Conservation (phyloP, 1,140 invertebrate species). For the Sipha flava region DNA sequence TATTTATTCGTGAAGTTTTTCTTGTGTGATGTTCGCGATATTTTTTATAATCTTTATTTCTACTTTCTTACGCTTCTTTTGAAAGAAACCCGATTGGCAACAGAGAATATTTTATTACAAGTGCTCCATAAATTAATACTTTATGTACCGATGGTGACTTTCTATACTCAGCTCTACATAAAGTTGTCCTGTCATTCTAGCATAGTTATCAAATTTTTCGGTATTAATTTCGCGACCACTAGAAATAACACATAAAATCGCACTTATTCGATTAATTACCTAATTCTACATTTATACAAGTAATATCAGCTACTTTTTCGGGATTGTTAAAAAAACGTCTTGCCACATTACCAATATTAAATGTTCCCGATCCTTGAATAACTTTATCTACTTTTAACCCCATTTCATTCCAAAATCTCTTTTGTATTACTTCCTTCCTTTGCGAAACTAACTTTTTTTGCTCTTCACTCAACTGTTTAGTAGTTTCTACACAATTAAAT, state of each 20-base stretch:
- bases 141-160: too few species aligned
- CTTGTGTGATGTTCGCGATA: too few species aligned
- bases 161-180: too few species aligned
- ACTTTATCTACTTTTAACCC: constrained; percentile 35
- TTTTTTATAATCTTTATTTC: too few species aligned
- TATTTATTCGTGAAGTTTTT: too few species aligned
- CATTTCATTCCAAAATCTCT: constrained; percentile 1
- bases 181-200: too few species aligned
- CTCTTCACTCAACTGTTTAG: neutral
- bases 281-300: constrained; percentile 41
- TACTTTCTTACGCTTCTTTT: too few species aligned
- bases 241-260: constrained; percentile 40
- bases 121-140: too few species aligned
- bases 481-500: neutral
- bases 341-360: constrained; percentile 43
- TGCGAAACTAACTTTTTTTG: constrained; percentile 25
- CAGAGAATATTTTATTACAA: too few species aligned
- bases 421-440: constrained; percentile 24
- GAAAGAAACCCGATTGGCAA: too few species aligned
- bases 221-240: constrained; percentile 38
- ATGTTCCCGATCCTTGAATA: constrained; percentile 39
- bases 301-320: constrained; percentile 40
- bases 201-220: constrained; percentile 37
- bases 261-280: constrained; percentile 40
- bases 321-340: constrained; percentile 41